Conservation (phyloP, 1,140 invertebrate species). For the Philopotamus ludificatus region DNA sequence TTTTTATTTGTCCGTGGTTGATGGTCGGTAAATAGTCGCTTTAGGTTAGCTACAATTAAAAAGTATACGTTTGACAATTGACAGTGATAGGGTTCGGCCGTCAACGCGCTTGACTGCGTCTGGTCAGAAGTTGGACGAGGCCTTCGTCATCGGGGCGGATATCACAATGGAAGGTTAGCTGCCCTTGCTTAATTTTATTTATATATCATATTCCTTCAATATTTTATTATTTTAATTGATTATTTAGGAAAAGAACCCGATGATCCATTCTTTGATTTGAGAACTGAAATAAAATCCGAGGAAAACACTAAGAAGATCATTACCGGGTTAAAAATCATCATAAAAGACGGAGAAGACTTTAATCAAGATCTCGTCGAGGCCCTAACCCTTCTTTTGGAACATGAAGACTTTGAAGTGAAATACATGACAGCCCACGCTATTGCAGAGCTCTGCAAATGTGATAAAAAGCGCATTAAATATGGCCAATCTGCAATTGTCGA, state of each 20-base stretch:
- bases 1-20: too few relatives aligned
- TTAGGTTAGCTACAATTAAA: too few relatives aligned
- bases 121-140: too few relatives aligned
- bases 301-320: constrained; percentile 25
- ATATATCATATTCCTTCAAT: too few relatives aligned
- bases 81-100: too few relatives aligned
- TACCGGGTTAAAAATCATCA: constrained; percentile 35
- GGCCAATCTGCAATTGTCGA: constrained; percentile 61
- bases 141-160: too few relatives aligned
- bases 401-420: constrained; percentile 46
- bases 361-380: constrained; percentile 49
- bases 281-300: background rate
- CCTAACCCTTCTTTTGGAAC: constrained; percentile 47
- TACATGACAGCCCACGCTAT: constrained; percentile 61
- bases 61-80: too few relatives aligned
- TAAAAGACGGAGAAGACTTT: constrained; percentile 49
- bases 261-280: constrained; percentile 2
- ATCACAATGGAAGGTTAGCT: too few relatives aligned
- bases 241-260: background rate
- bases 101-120: too few relatives aligned
- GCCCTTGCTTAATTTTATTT: too few relatives aligned
- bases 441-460: constrained; percentile 71
- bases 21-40: too few relatives aligned
- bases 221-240: too few relatives aligned
- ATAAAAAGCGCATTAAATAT: constrained; percentile 65